Percentiles rank a stretch among this genome's conserved stretches.
phyloP scores from a whole-genome alignment of 2,113 vertebrate species.

The Ciconia maguari region DNA sequence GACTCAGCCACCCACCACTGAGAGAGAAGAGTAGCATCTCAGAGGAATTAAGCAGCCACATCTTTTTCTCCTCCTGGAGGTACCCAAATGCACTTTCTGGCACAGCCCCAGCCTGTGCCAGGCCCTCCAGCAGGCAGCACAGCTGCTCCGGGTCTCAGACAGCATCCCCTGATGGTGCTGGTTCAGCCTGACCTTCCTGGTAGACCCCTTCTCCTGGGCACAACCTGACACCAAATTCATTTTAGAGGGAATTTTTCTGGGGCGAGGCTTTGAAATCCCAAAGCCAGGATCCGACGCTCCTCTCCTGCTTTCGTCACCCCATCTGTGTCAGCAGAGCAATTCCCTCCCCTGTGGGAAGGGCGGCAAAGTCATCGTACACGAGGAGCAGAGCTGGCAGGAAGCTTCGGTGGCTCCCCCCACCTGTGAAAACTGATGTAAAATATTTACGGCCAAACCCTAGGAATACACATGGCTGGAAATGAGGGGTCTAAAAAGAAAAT shows the following conservation, averaged over 20 bases:
- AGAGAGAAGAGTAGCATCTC: neutral
- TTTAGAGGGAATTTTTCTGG: neutral
- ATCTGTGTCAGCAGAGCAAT: neutral
- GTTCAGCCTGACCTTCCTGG: neutral
- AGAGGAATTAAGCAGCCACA: neutral
- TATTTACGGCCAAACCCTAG: conserved; percentile 1
- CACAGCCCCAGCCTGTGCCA: neutral
- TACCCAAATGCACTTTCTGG: neutral
- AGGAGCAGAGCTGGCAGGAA: neutral
- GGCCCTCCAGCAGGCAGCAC: neutral
- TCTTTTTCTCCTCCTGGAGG: neutral
- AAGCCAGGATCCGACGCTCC: accelerated
- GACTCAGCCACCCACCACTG: neutral
- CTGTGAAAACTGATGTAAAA: conserved; percentile 27
- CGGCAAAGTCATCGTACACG: neutral
- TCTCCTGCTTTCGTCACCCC: neutral
- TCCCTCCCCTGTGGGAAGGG: neutral
- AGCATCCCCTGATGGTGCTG: neutral
- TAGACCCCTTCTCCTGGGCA: neutral
- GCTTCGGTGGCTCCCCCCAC: neutral
- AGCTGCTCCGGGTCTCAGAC: accelerated
- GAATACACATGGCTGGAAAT: neutral
- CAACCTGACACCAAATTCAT: neutral
- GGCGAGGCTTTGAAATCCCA: neutral
- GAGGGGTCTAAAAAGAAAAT: conserved; percentile 27